phyloP scores from a whole-genome alignment of 2,888 invertebrate species.

The Nomada hirtipes region DNA sequence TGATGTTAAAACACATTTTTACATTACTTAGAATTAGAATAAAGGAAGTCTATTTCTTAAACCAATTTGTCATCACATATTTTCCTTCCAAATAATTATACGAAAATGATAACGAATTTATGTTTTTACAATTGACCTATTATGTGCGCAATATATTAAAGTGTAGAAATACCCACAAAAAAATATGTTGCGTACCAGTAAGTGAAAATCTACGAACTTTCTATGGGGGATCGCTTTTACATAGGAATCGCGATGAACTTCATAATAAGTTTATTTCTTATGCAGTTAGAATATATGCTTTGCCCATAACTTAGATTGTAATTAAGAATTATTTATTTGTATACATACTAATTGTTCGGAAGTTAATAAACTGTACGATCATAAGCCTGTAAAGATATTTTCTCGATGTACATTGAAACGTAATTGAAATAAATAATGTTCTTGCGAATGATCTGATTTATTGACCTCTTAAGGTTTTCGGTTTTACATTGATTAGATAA shows the following conservation, averaged over 20 bases:
- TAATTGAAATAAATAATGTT: constrained; percentile 49
- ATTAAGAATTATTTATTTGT: constrained; percentile 55
- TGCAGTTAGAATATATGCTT: constrained; percentile 40
- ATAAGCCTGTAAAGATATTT: constrained; percentile 41
- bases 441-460: constrained; percentile 30
- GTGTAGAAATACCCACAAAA: background rate
- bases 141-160: background rate
- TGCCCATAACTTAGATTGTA: background rate
- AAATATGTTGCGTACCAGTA: constrained; percentile 9
- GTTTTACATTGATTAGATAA: constrained; percentile 1
- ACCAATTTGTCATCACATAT: background rate
- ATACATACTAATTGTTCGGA: constrained; percentile 31
- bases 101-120: background rate
- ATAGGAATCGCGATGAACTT: background rate
- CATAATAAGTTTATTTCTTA: constrained; percentile 5
- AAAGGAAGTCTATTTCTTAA: constrained; percentile 38
- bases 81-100: constrained; percentile 8
- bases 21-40: constrained; percentile 41
- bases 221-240: constrained; percentile 18
- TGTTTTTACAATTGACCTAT: background rate
- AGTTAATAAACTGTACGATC: constrained; percentile 22
- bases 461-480: background rate
- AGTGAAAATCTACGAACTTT: background rate
- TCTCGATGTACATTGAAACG: constrained; percentile 46
- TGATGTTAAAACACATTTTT: constrained; percentile 52